Conservation (phyloP, 2,797 vertebrate species). For the Enteromius fasciolatus region DNA sequence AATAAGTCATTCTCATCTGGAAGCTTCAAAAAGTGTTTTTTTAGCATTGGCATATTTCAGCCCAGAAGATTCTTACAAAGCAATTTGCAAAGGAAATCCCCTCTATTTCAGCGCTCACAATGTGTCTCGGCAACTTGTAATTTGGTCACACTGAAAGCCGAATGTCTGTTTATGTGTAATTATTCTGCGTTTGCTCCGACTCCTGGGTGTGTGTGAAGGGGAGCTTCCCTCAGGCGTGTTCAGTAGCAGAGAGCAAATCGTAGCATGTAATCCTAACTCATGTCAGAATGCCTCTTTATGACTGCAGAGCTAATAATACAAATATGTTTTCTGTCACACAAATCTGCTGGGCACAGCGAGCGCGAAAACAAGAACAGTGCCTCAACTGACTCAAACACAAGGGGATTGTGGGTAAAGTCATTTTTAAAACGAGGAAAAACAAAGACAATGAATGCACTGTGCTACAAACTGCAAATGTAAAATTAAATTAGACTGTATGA, state of each 20-base stretch:
- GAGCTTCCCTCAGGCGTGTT: slow-evolving; percentile 35
- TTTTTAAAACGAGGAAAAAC: not conserved
- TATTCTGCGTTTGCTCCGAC: slow-evolving; percentile 7
- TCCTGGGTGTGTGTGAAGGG: not conserved
- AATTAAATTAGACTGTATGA: not conserved
- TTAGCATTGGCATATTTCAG: not conserved
- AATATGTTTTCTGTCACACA: slow-evolving; percentile 30
- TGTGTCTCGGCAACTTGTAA: slow-evolving; percentile 42
- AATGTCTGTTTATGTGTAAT: slow-evolving; percentile 51
- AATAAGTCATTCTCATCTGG: not conserved
- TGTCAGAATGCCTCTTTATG: slow-evolving; percentile 17
- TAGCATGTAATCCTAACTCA: slow-evolving; percentile 30
- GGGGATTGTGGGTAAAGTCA: not conserved
- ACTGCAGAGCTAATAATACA: slow-evolving; percentile 23
- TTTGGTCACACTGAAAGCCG: slow-evolving; percentile 34
- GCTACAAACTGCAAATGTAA: not conserved
- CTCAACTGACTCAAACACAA: not conserved
- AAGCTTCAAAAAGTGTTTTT: slow-evolving; percentile 5
- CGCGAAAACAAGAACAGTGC: slow-evolving; percentile 6
- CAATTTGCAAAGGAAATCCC: slow-evolving; percentile 52
- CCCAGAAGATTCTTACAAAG: not conserved
- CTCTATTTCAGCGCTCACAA: slow-evolving; percentile 22
- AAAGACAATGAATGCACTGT: not conserved
- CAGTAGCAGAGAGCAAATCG: slow-evolving; percentile 18
- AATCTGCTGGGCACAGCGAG: slow-evolving; percentile 8